These are phyloP conservation scores for Plemyria rubiginata DNA, from an alignment of 2,888 invertebrate genomes.

Conservation along the genomic window DNA sequence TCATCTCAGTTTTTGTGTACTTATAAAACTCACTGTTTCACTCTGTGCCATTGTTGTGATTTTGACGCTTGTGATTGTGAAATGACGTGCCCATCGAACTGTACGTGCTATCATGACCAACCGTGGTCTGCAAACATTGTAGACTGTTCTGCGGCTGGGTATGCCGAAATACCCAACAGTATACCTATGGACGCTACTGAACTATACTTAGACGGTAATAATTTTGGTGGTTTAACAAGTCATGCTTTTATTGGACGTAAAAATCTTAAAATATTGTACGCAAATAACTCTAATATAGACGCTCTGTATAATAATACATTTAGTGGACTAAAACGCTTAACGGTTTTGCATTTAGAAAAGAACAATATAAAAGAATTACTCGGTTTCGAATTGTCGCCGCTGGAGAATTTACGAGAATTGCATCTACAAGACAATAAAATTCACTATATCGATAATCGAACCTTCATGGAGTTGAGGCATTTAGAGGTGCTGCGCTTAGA, in stretches of 20 bases:
- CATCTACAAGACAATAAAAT: slow-evolving; percentile 95
- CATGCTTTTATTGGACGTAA: slow-evolving; percentile 97
- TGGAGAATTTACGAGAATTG: slow-evolving; percentile 93
- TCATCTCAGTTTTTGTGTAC: slow-evolving; percentile 96
- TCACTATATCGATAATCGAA: slow-evolving; percentile 92
- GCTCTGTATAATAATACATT: slow-evolving; percentile 95
- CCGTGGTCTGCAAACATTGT: slow-evolving; percentile 97
- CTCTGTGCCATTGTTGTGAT: slow-evolving; percentile 97
- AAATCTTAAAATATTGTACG: slow-evolving; percentile 93
- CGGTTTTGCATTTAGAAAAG: slow-evolving; percentile 93
- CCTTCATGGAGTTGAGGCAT: slow-evolving; percentile 91
- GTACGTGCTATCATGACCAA: slow-evolving; percentile 97
- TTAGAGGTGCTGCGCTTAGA: slow-evolving; percentile 94
- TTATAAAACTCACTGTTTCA: slow-evolving; percentile 97
- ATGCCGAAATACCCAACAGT: slow-evolving; percentile 92
- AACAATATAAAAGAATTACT: slow-evolving; percentile 92
- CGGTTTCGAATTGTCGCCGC: slow-evolving; percentile 92
- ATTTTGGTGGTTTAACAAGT: slow-evolving; percentile 93
- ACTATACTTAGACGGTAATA: slow-evolving; percentile 96
- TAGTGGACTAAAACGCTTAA: slow-evolving; percentile 92
- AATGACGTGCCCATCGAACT: slow-evolving; percentile 97
- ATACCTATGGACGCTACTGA: slow-evolving; percentile 98
- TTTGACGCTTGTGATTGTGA: slow-evolving; percentile 99
- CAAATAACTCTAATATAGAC: slow-evolving; percentile 94
- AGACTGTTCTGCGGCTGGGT: slow-evolving; percentile 93